Evolutionary conservation across 2,888 invertebrate species (phyloP).

Genomic region (Priocnemis perturbator): DNA sequence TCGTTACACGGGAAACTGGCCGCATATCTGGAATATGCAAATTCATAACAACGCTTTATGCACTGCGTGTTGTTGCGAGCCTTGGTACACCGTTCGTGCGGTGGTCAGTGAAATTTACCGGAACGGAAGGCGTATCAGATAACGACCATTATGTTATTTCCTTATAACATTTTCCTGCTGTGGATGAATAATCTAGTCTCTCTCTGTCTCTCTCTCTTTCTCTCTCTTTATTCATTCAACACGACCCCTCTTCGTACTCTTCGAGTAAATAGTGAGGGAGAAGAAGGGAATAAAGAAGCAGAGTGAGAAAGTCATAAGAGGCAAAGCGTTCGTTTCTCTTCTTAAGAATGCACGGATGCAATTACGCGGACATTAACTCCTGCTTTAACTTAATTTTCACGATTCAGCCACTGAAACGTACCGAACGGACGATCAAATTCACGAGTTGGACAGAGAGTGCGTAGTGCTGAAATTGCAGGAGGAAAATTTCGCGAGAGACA

Average conservation of each 20-base stretch:
- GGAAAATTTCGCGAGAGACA: conserved; percentile 26
- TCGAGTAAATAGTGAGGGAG: background rate
- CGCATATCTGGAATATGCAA: conserved; percentile 39
- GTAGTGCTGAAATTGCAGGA: conserved; percentile 31
- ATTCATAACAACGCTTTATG: conserved; percentile 35
- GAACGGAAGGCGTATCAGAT: conserved; percentile 39
- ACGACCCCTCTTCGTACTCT: background rate
- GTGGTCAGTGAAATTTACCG: conserved; percentile 34
- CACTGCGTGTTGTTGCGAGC: conserved; percentile 18
- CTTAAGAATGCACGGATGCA: conserved; percentile 3
- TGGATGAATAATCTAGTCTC: background rate
- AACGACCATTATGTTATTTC: conserved; percentile 27
- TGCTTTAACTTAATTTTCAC: conserved; percentile 38
- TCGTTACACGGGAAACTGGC: conserved; percentile 23
- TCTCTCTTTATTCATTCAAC: background rate
- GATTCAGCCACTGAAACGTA: background rate
- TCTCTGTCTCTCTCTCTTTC: conserved; percentile 3
- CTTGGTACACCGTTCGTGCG: conserved; percentile 3
- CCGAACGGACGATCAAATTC: background rate
- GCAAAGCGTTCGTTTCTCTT: background rate
- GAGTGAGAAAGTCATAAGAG: too few relatives aligned
- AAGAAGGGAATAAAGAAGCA: too few relatives aligned
- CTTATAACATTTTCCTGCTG: too few relatives aligned
- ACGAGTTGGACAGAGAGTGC: background rate
- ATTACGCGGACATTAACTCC: conserved; percentile 34